Base-by-base conservation (phyloP, 2,113 vertebrate species). In the Mus pahari region DNA sequence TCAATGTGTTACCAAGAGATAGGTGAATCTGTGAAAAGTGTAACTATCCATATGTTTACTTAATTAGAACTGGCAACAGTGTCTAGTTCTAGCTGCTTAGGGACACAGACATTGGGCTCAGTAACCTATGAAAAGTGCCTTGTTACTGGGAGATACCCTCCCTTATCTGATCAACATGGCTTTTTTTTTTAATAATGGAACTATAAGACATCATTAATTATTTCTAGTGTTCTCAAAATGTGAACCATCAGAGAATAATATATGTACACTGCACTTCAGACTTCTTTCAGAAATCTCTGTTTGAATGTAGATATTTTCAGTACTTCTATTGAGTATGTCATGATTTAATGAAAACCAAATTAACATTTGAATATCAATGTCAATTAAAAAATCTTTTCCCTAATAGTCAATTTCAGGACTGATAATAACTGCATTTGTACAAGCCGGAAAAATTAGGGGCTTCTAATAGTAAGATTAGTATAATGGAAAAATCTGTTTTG, bases 401-500 rank as follows among this genome's bases (percentile, higher is more conserved):
- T 87, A 90, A 77, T 83, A 84, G 9, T 81, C 62, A 74, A 0
- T 92, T 73, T 88, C 94, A 70, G 58, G 48, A 48, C 75, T 91
- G 33, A 68, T 74, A 92, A 92, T 92, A 50, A 90, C 50, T 33
- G 3, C n/a, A 82, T 88, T 75, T 70, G 20, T 84, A 92, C 39
- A 84, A 94, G 17, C 31, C 36, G 31, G 19, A 33, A 89, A 94
- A 93, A 88, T 71, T 75, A 70, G 62, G 11, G 28, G 24, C 78
- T 84, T 77, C n/a, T 83, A 55, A 78, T 33, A 77, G n/a, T 33
- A 19, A 83, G 24, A 74, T 92, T 33, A 84, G 83, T 93, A 95
- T 58, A 95, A 92, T 90, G 36, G 31, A 87, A 95, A 95, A 73
- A 75, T 89, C 5, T 90, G 11, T 95, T 88, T 95, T 79, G 48